Evolutionary conservation across 2,797 vertebrate species (phyloP), one percentile per base, ranked within the genome.

Genomic region (Gephyroberyx darwinii): DNA sequence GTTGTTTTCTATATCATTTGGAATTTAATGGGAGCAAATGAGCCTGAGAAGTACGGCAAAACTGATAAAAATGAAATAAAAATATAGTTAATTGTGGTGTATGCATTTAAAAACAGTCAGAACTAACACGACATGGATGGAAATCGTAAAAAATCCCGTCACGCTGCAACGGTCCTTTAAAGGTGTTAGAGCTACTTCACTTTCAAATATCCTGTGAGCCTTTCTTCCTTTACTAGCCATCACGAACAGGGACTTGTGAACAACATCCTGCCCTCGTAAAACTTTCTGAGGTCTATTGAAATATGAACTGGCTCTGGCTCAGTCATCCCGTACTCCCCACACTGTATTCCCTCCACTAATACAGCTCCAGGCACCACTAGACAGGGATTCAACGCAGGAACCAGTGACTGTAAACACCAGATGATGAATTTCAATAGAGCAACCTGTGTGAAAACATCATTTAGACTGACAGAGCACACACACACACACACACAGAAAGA

Each of bases 291-390:
- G 5, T 22, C n/a, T 48, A 26, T 10, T 60, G 26, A 78, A 67
- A 74, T 47, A 30, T 69, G 71, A 82, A 71, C 63, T 26, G 55
- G 31, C 61, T 74, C 51, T 55, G 63, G 55, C 10, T 75, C 63
- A 64, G 67, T 65, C 67, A 51, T 82, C 69, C 39, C 5, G 13
- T 58, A 26, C 26, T 26, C 26, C 26, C 39, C 39, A 41, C 39
- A 41, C 10, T 43, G 41, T 16, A 10, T 43, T 43, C 10, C 41
- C 41, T 43, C 41, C 60, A 33, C 60, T 12, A 8, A 22, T 37
- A 26, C 65, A 71, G 57, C 35, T 55, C 61, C 60, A 81, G 45
- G 68, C 81, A 62, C 60, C 31, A 20, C 57, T 10, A 48, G 19
- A 69, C 33, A 13, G 17, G 30, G 13, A 45, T 54, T 47, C 53